Evolutionary conservation across 2,888 invertebrate species (phyloP).

Genomic region (Brachypterus glaber): DNA sequence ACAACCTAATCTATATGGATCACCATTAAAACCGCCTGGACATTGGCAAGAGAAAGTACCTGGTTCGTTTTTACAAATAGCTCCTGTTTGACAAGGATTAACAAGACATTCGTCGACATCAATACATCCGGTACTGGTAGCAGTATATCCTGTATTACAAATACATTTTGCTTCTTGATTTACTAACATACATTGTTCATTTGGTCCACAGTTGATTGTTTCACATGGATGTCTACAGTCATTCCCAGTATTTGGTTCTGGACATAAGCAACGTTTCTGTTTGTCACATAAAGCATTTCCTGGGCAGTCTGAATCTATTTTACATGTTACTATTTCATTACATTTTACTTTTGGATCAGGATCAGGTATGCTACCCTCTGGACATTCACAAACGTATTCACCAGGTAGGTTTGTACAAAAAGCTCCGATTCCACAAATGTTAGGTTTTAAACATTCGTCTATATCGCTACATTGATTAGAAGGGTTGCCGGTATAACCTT

Average conservation of each 20-base stretch:
- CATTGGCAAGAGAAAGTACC: slow-evolving; percentile 84
- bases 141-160: slow-evolving; percentile 71
- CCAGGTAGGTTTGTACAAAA: slow-evolving; percentile 71
- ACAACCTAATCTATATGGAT: slow-evolving; percentile 73
- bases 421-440: slow-evolving; percentile 72
- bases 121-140: slow-evolving; percentile 58
- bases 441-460: slow-evolving; percentile 66
- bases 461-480: slow-evolving; percentile 71
- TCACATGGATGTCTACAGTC: slow-evolving; percentile 93
- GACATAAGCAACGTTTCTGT: slow-evolving; percentile 72
- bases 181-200: slow-evolving; percentile 79
- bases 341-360: slow-evolving; percentile 77
- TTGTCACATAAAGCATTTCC: slow-evolving; percentile 80
- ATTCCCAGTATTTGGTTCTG: slow-evolving; percentile 84
- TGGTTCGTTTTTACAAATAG: slow-evolving; percentile 80
- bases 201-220: slow-evolving; percentile 71
- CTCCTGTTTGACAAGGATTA: slow-evolving; percentile 74
- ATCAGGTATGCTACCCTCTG: slow-evolving; percentile 70
- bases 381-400: slow-evolving; percentile 70
- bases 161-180: slow-evolving; percentile 77
- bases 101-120: slow-evolving; percentile 83
- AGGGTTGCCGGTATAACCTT: slow-evolving; percentile 80
- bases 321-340: slow-evolving; percentile 72
- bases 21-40: slow-evolving; percentile 70
- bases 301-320: slow-evolving; percentile 68